Conservation (phyloP, 2,888 invertebrate genomes). For the Scaptomyza polygonia region DNA sequence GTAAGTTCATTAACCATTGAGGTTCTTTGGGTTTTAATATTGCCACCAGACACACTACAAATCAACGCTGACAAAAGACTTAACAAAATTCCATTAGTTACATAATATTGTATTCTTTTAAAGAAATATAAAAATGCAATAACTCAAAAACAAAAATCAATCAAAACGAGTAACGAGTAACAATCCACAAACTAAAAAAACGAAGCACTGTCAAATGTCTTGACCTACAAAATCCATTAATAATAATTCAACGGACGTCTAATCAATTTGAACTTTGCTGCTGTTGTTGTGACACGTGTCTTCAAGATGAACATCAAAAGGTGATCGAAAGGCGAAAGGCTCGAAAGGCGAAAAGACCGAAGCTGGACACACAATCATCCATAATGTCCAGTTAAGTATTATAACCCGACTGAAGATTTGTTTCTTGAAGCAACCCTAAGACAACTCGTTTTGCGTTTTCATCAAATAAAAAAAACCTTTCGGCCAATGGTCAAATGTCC, state of each 20-base stretch:
- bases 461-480: conserved; percentile 29
- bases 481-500: conserved; percentile 68
- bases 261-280: conserved; percentile 64
- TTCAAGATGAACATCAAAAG: conserved; percentile 54
- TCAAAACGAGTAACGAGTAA: not conserved
- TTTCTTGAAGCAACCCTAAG: conserved; percentile 53
- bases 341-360: conserved; percentile 17
- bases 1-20: too few relatives aligned
- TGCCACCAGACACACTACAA: too few relatives aligned
- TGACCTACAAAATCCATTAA: conserved; percentile 18
- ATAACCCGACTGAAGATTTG: conserved; percentile 5
- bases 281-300: conserved; percentile 31
- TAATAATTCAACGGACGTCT: conserved; percentile 21
- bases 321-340: conserved; percentile 43
- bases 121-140: not conserved
- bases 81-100: too few relatives aligned
- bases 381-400: conserved; percentile 11
- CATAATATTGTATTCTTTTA: too few relatives aligned
- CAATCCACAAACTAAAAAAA: not conserved
- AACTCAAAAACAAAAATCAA: not conserved
- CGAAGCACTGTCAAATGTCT: not conserved
- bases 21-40: too few relatives aligned
- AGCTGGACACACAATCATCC: conserved; percentile 15
- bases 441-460: conserved; percentile 59
- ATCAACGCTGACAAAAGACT: too few relatives aligned